A percentile compares a stretch with the other conserved stretches of the same genome.
phyloP scores from a whole-genome alignment of 2,797 vertebrate genomes.

The Choloepus didactylus region DNA sequence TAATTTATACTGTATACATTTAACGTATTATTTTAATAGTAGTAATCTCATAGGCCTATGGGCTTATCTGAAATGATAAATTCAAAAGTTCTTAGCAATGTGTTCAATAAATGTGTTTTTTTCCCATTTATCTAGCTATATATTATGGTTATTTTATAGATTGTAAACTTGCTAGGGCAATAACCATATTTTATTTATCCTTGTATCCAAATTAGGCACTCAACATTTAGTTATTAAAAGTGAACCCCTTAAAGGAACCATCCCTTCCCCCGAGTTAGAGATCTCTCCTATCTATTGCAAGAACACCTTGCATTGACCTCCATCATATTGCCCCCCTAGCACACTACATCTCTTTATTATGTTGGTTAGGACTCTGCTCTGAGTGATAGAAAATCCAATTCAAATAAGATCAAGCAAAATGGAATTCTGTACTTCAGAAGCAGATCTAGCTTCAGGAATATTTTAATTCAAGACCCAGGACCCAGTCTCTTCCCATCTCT shows the following conservation, averaged over 20 bases:
- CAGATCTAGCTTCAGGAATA: neutral
- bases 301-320: neutral
- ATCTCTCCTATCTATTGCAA: neutral
- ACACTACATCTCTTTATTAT: neutral
- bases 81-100: neutral
- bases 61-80: constrained; percentile 3
- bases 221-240: neutral
- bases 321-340: neutral
- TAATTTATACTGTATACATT: neutral
- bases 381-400: constrained; percentile 21
- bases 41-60: neutral
- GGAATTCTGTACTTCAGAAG: neutral
- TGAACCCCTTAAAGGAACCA: neutral
- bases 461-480: constrained; percentile 22
- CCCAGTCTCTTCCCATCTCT: neutral
- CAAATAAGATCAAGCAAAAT: constrained; percentile 23
- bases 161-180: neutral
- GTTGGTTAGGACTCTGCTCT: neutral
- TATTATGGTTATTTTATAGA: neutral
- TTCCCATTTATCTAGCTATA: neutral
- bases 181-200: neutral
- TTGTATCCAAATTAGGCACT: neutral
- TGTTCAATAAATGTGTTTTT: neutral
- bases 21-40: neutral
- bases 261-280: neutral